phyloP scores from a whole-genome alignment of 2,113 vertebrate species.

The Mandrillus leucophaeus region DNA sequence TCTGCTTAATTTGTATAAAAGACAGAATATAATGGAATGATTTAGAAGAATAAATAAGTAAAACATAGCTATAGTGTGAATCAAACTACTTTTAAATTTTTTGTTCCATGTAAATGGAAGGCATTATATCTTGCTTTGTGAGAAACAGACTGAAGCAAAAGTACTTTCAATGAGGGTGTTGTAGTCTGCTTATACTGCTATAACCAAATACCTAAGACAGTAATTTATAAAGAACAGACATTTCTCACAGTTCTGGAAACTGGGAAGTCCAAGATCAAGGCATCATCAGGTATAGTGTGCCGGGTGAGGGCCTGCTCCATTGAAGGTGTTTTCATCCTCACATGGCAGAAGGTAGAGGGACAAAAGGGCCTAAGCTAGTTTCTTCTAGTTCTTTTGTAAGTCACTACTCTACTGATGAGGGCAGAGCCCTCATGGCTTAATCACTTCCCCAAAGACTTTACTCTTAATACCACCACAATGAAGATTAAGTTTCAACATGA shows the following conservation, averaged over 20 bases:
- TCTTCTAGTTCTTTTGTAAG: neutral
- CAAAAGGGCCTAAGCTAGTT: neutral
- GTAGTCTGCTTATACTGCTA: neutral
- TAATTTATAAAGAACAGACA: neutral
- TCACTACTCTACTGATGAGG: neutral
- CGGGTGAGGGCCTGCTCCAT: neutral
- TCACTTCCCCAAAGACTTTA: neutral
- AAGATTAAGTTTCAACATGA: neutral
- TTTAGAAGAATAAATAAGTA: neutral
- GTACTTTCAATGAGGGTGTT: neutral
- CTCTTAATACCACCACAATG: neutral
- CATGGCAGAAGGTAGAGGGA: neutral
- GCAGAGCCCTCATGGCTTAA: neutral
- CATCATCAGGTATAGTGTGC: neutral
- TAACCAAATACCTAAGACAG: neutral
- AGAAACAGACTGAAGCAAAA: neutral
- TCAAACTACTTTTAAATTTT: neutral
- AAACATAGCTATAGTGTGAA: neutral
- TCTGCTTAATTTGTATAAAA: neutral
- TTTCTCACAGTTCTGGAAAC: neutral
- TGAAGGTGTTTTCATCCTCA: neutral
- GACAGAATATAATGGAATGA: neutral
- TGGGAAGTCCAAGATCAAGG: neutral
- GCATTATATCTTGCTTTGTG: neutral
- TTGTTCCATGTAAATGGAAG: neutral